Evolutionary conservation across 2,888 invertebrate species (phyloP), one percentile per base, ranked within the genome.

Genomic region (Gerris lacustris): DNA sequence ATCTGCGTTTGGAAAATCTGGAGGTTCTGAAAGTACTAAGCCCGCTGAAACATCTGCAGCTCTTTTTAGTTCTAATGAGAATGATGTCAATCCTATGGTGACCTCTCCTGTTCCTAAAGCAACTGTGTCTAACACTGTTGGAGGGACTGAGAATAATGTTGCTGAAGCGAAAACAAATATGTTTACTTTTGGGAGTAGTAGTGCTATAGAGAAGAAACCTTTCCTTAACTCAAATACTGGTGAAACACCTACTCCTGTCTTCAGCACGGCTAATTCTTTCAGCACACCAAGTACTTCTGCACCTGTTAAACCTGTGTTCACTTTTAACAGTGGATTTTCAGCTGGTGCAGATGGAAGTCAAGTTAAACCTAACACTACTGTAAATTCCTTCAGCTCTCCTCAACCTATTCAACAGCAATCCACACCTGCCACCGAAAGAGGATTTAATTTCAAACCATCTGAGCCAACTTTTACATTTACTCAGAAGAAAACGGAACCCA

Each of bases 401-500:
- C 55, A 44, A n/a, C 45, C 45, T 44, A 15, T 44, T 17, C 66
- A 66, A 5, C 15, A 66, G n/a, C 66, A 66, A 18, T 31, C 11
- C 11, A 11, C 66, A 11, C 18, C 31, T 15, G 11, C 17, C 31
- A 1, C 11, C 4, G n/a, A 31, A 31, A 31, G 31, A 31, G 31
- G 31, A 31, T 31, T 45, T 18, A n/a, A 62, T 45, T 67, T 6
- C 6, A 68, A 55, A 45, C 31, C 66, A 4, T n/a, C 47, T 15
- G 63, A 44, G 9, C 31, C 31, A n/a, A 63, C 6, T 69, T 62
- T 63, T 15, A 69, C 44, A n/a, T 63, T 63, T 7, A 44, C 63
- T n/a, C 44, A 62, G n/a, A 63, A 62, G 17, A 69, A 69, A 44
- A 69, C 62, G 63, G 44, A 63, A 44, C 44, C 68, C 17, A 18